Base-by-base conservation (phyloP, 2,888 invertebrate species). In the Netelia inedita region DNA sequence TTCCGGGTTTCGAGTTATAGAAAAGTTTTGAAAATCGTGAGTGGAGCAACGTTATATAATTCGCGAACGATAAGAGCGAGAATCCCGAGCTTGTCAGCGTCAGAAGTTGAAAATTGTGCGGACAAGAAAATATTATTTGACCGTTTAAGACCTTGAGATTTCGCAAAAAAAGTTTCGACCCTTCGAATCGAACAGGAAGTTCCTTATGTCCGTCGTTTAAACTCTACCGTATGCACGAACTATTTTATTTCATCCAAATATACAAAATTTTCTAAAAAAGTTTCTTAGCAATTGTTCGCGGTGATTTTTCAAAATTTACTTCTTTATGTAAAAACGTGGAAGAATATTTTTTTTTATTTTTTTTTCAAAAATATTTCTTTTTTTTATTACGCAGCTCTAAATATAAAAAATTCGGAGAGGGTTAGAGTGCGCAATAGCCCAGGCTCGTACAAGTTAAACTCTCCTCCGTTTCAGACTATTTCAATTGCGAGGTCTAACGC, bases 11-110 rank as follows among this genome's bases (percentile, higher is more conserved):
- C 21, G 19, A 69, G 66, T 71, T n/a, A 71, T 19, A 55, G 69
- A 41, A 83, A 83, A 79, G 11, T 83, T 74, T 46, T 57, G 57
- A 6, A 35, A 28, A 66, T 75, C 75, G 55, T 8, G 57, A 35
- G n/a, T 53, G 55, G 43, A 66, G 66, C 43, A 35, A 57, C 19
- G 41, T 9, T 43, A 21, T 10, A n/a, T 41, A 35, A n/a, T n/a
- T 35, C 35, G 35, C 23, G 50, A 35, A 41, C 14, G 21, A 16
- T 11, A 11, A 57, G 63, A 71, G 16, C 23, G 1, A 50, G 28
- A 55, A 71, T n/a, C 23, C 1, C 16, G 28, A 14, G 35, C 55
- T 35, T 19, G 71, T 78, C 73, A 63, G 35, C 61, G 78, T 41
- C 73, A 55, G 11, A 78, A 21, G 10, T 16, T 19, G 46, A 63